Evolutionary conservation across 2,113 vertebrate genomes (phyloP), one percentile per base, ranked within the genome.

Genomic region (Sebastes fasciatus): DNA sequence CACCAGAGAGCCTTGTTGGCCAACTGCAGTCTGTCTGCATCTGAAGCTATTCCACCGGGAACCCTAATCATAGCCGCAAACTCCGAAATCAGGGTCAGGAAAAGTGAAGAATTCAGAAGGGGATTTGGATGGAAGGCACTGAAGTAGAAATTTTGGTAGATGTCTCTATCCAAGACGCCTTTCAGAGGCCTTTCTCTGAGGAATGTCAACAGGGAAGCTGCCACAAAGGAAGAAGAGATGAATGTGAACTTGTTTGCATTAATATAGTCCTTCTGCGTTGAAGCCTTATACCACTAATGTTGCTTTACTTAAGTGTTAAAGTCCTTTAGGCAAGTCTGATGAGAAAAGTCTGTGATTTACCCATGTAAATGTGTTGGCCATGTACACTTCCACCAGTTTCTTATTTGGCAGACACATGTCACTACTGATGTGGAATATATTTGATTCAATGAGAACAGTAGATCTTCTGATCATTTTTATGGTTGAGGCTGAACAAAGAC

Each of bases 21-120:
- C 77, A 85, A 62, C 82, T 87, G 80, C 88, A 89, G 77, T 66
- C 72, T 74, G 77, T 64, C 82, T 81, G 86, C 91, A 88, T 92
- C 77, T 72, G 81, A 92, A 75, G 74, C 76, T 52, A 55, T 79
- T 90, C 93, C 89, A 69, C 66, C 23, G 88, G 91, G 94, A 91
- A 85, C 80, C 80, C 66, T 91, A 91, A 94, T 94, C 93, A 93
- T 83, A 90, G 92, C 91, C 74, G 64, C 86, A 92, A 89, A 93
- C 83, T 71, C 62, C 65, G 62, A 91, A 94, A 93, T 93, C 78
- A 88, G 88, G 91, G 91, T 94, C 85, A 94, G 87, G 74, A 90
- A 91, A 93, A 86, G 85, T 85, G 80, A 86, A 91, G 82, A 87
- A 93, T 89, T 88, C 86, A 88, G 80, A 78, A 21, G 49, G 78